phyloP scores from a whole-genome alignment of 1,140 invertebrate species.

The Drosophila dunni region DNA sequence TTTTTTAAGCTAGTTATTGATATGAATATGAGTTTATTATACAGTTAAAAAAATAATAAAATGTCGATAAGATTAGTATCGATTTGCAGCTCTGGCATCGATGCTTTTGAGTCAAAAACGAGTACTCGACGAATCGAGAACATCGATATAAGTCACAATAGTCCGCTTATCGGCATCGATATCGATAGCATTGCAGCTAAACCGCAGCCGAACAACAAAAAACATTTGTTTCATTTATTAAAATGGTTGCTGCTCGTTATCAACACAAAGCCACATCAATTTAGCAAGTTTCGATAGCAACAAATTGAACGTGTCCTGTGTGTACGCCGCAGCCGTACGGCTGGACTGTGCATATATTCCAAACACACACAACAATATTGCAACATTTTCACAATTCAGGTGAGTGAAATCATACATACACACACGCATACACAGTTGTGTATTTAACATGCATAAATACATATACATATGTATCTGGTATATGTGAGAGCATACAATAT shows the following conservation, averaged over 20 bases:
- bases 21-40: background rate
- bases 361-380: conserved; percentile 55
- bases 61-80: background rate
- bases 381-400: conserved; percentile 73
- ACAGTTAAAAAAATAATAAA: background rate
- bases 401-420: conserved; percentile 63
- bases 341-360: conserved; percentile 32
- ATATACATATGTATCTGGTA: conserved; percentile 28
- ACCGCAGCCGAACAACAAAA: conserved; percentile 69
- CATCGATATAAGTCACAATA: conserved; percentile 15
- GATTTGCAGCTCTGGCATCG: conserved; percentile 31
- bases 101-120: background rate
- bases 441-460: conserved; percentile 5
- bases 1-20: background rate
- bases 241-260: conserved; percentile 56
- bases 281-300: conserved; percentile 51
- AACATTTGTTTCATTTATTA: conserved; percentile 60
- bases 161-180: conserved; percentile 16
- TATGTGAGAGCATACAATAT: conserved; percentile 14
- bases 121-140: conserved; percentile 5
- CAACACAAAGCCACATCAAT: conserved; percentile 26
- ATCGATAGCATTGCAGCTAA: conserved; percentile 58
- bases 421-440: conserved; percentile 40
- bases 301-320: conserved; percentile 21
- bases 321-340: conserved; percentile 26